A percentile compares a stretch with the other conserved stretches of the same genome.
These are phyloP conservation scores for Syrista parreyssii DNA, from an alignment of 2,888 invertebrate genomes.

Conservation along the genomic window DNA sequence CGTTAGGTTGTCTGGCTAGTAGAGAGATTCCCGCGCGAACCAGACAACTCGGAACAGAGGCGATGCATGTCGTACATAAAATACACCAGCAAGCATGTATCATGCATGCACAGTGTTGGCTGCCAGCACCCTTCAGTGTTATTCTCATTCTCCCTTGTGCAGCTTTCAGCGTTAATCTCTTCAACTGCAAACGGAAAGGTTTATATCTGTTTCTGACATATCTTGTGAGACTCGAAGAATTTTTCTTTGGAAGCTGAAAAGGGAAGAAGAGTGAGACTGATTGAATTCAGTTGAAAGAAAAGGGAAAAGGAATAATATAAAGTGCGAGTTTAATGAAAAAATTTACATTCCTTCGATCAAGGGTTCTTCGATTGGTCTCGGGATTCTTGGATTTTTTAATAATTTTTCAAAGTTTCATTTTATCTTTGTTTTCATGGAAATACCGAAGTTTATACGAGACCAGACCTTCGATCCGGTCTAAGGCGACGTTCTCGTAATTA, in stretches of 20 bases:
- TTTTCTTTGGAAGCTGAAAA: not conserved
- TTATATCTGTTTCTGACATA: not conserved
- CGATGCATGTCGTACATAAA: not conserved
- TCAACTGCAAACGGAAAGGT: not conserved
- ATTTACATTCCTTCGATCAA: not conserved
- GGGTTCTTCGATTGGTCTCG: not conserved
- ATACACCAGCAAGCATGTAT: not conserved
- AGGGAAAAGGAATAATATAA: not conserved
- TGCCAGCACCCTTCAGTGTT: not conserved
- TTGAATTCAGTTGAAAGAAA: not conserved
- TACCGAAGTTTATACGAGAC: not conserved
- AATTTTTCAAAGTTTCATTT: not conserved
- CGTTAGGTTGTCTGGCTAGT: not conserved
- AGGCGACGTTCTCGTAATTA: not conserved
- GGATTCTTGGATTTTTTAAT: not conserved
- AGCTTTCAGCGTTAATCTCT: not conserved
- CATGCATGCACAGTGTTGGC: not conserved
- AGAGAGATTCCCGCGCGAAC: not conserved
- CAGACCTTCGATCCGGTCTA: not conserved
- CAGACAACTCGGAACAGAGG: not conserved
- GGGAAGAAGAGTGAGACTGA: not conserved
- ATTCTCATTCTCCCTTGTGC: not conserved
- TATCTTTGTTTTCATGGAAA: not conserved
- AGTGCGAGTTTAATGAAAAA: not conserved
- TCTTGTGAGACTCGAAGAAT: not conserved